Conservation (phyloP, 2,888 invertebrate species). For the Eilema sororculum region DNA sequence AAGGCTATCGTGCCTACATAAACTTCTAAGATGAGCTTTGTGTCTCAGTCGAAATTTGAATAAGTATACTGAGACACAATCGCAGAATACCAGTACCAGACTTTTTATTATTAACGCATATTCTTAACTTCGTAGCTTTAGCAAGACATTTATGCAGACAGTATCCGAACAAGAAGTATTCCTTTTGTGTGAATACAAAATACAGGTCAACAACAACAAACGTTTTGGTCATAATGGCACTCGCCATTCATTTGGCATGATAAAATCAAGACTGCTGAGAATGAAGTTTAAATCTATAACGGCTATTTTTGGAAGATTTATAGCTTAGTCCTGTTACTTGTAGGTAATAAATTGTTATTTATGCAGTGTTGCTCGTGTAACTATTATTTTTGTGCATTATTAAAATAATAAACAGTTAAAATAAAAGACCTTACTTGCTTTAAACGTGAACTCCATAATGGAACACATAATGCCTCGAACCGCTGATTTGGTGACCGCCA, state of each 20-base stretch:
- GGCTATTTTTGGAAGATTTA: slow-evolving; percentile 13
- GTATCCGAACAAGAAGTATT: slow-evolving; percentile 53
- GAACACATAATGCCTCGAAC: slow-evolving; percentile 84
- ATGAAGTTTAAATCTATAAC: slow-evolving; percentile 8
- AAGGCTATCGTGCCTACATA: slow-evolving; percentile 37
- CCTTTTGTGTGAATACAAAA: slow-evolving; percentile 48
- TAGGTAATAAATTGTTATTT: background rate
- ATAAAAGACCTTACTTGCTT: slow-evolving; percentile 80
- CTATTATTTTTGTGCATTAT: background rate
- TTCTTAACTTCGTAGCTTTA: slow-evolving; percentile 27
- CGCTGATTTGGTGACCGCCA: slow-evolving; percentile 80
- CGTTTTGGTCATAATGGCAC: slow-evolving; percentile 59
- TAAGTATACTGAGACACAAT: slow-evolving; percentile 26
- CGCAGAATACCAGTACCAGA: slow-evolving; percentile 32
- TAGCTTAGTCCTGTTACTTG: slow-evolving; percentile 11
- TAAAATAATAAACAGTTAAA: slow-evolving; percentile 7
- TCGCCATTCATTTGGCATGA: slow-evolving; percentile 35
- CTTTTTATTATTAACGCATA: slow-evolving; percentile 44
- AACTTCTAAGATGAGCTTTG: slow-evolving; percentile 33
- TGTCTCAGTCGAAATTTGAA: slow-evolving; percentile 20
- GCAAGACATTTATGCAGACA: too few relatives aligned
- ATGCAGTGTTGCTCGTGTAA: background rate
- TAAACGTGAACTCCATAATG: slow-evolving; percentile 84
- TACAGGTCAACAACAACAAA: slow-evolving; percentile 58
- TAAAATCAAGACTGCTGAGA: slow-evolving; percentile 47